Percentiles rank a stretch among this genome's conserved stretches.
Evolutionary conservation across 2,888 invertebrate species (phyloP).

Genomic region (Drosophila recens): DNA sequence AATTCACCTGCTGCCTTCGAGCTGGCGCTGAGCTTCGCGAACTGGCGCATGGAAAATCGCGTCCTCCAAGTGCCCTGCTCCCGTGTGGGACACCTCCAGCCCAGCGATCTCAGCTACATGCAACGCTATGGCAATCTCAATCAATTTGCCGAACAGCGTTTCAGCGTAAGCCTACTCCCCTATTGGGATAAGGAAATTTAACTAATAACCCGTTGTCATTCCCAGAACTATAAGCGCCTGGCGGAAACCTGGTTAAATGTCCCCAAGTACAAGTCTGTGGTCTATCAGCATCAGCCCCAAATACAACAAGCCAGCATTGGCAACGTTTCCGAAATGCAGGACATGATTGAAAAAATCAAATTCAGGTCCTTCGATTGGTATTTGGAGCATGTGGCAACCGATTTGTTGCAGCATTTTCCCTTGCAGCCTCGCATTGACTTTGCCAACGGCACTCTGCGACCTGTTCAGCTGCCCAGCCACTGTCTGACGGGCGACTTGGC

Average conservation of each 20-base stretch:
- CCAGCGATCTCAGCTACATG: constrained; percentile 95
- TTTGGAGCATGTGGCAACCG: constrained; percentile 95
- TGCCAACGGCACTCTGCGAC: constrained; percentile 91
- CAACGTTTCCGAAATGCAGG: constrained; percentile 33
- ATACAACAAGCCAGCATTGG: constrained; percentile 88
- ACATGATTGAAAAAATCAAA: constrained; percentile 82
- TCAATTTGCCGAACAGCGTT: constrained; percentile 49
- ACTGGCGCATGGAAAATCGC: constrained; percentile 96
- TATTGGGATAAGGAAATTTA: not conserved
- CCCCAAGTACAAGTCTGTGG: constrained; percentile 91
- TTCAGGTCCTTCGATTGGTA: constrained; percentile 94
- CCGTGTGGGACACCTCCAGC: constrained; percentile 94
- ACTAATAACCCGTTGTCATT: not conserved
- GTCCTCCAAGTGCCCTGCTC: constrained; percentile 97
- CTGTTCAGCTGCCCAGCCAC: constrained; percentile 86
- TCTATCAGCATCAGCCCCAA: constrained; percentile 92
- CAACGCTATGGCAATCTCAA: constrained; percentile 96
- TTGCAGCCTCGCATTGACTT: constrained; percentile 92
- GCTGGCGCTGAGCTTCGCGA: constrained; percentile 97
- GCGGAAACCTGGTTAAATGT: constrained; percentile 98
- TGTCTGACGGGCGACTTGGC: constrained; percentile 86
- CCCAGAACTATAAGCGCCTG: constrained; percentile 93
- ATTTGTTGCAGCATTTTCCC: constrained; percentile 93
- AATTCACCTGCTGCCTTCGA: constrained; percentile 99
- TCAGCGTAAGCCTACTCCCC: constrained; percentile 8